phyloP scores from a whole-genome alignment of 2,797 vertebrate species.

The Sylvilagus floridanus region DNA sequence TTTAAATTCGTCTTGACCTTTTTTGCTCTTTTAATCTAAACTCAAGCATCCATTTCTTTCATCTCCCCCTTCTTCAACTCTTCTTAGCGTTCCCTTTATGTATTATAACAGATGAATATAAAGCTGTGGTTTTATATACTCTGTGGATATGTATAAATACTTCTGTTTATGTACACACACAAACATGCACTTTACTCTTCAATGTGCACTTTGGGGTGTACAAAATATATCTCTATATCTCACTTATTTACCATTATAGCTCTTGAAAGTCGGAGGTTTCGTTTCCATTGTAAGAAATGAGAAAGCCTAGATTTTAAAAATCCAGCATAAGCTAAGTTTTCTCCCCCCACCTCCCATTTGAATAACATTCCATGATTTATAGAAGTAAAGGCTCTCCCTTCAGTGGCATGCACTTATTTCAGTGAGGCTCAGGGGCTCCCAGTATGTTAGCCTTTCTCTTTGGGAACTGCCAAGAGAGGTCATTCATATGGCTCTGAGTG shows the following conservation, averaged over 20 bases:
- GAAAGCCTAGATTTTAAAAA: background rate
- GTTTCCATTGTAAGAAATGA: conserved; percentile 47
- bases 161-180: background rate
- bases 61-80: background rate
- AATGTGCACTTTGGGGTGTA: background rate
- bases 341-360: background rate
- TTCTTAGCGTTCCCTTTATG: background rate
- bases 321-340: conserved; percentile 6
- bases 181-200: background rate
- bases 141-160: background rate
- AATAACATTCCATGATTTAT: conserved; percentile 9
- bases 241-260: conserved; percentile 8
- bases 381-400: background rate
- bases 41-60: background rate
- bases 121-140: background rate
- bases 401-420: background rate
- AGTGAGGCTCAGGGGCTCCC: background rate
- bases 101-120: background rate
- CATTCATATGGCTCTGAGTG: background rate
- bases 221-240: background rate
- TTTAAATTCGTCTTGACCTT: conserved; percentile 32
- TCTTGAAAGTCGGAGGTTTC: conserved; percentile 10
- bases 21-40: conserved; percentile 40
- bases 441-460: background rate
- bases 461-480: background rate